Percentiles rank a stretch among this genome's conserved stretches.
These are phyloP conservation scores for Edolisoma coerulescens DNA, from an alignment of 2,113 vertebrate species.

Conservation along the genomic window DNA sequence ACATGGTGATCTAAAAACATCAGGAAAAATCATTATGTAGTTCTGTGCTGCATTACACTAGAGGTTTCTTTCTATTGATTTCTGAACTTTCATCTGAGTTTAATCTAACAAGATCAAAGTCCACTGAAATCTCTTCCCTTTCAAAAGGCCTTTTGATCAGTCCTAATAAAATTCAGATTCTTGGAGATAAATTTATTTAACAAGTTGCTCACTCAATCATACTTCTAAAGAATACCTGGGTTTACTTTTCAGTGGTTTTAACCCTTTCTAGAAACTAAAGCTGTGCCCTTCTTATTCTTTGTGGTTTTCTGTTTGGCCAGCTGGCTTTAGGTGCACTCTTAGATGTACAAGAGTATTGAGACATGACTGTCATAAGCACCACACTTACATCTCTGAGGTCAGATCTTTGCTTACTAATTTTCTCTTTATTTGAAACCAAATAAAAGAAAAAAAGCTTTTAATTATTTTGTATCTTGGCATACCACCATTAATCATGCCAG, in stretches of 20 bases:
- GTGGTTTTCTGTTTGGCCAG: not conserved
- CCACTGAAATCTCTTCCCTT: not conserved
- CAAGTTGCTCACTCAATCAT: not conserved
- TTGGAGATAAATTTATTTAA: not conserved
- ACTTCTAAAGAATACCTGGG: not conserved
- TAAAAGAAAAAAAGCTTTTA: not conserved
- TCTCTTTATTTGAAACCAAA: not conserved
- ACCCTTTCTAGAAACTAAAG: not conserved
- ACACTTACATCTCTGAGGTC: not conserved
- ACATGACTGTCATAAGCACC: not conserved
- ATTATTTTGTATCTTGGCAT: not conserved
- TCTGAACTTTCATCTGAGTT: not conserved
- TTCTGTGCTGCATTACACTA: not conserved
- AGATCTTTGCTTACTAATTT: not conserved
- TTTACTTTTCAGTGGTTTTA: not conserved
- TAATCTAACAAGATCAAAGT: slow-evolving; percentile 10
- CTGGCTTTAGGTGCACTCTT: not conserved
- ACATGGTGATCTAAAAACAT: not conserved
- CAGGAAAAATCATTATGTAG: not conserved
- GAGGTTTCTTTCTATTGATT: not conserved
- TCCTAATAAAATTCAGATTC: not conserved
- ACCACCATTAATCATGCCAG: not conserved
- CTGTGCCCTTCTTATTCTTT: not conserved
- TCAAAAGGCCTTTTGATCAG: slow-evolving; percentile 6
- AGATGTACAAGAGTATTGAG: not conserved